Evolutionary conservation across 1,140 invertebrate genomes (phyloP).

Genomic region (Aphelinus certus): DNA sequence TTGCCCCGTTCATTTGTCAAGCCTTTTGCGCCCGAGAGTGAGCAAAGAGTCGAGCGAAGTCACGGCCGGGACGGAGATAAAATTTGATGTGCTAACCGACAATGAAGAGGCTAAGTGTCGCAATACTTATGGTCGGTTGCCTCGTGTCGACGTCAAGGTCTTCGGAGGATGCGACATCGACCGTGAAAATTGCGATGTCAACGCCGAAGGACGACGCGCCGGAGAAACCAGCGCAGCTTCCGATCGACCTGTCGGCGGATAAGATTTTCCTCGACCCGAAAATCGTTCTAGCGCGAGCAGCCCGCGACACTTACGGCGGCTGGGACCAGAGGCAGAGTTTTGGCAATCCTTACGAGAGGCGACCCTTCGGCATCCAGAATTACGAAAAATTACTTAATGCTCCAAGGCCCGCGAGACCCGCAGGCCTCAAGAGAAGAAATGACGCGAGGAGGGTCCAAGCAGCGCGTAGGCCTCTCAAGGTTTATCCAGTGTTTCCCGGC

Average conservation of each 20-base stretch:
- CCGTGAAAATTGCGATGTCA: background rate
- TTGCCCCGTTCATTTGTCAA: no score
- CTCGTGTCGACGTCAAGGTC: constrained; percentile 15
- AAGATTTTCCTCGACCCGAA: constrained; percentile 43
- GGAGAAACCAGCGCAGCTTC: constrained; percentile 26
- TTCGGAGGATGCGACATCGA: constrained; percentile 2
- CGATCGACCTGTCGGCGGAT: constrained; percentile 41
- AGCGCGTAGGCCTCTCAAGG: constrained; percentile 3
- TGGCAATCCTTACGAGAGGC: background rate
- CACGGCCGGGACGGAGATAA: no score
- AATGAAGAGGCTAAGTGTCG: no score
- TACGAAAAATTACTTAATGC: background rate
- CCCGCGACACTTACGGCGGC: constrained; percentile 27
- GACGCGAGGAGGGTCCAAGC: background rate
- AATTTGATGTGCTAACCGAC: no score
- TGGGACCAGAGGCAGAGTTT: constrained; percentile 4
- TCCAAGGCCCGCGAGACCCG: background rate
- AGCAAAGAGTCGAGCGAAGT: no score
- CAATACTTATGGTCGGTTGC: no score
- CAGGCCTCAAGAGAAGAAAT: background rate
- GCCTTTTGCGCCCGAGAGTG: no score
- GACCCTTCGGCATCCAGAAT: constrained; percentile 11
- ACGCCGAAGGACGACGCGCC: background rate
- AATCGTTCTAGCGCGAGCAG: constrained; percentile 42
- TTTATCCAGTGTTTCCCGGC: constrained; percentile 48